Conservation (phyloP, 2,888 invertebrate species). For the Andrena dorsata region DNA sequence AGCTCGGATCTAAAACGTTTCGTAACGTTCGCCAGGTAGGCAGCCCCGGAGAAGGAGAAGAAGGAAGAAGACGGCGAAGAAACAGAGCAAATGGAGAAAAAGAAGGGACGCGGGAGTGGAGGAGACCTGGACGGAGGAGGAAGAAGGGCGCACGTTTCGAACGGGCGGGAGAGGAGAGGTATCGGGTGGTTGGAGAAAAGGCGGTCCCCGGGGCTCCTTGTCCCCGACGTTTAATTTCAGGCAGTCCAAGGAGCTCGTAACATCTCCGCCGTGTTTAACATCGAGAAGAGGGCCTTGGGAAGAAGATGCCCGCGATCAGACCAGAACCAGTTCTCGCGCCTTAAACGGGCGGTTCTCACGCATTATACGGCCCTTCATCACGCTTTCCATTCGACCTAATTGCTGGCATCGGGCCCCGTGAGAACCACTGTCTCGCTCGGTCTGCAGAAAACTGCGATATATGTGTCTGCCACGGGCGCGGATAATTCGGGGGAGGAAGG, state of each 20-base stretch:
- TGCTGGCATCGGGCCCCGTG: conserved; percentile 50
- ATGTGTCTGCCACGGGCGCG: too few species aligned
- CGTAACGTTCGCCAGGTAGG: conserved; percentile 70
- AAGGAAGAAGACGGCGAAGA: conserved; percentile 61
- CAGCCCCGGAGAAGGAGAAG: conserved; percentile 43
- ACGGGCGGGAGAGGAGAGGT: conserved; percentile 26
- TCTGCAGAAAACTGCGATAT: conserved; percentile 21
- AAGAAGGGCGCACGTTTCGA: conserved; percentile 31
- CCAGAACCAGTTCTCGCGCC: conserved; percentile 81
- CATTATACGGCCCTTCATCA: conserved; percentile 64
- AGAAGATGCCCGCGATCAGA: conserved; percentile 69
- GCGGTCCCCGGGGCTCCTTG: conserved; percentile 61
- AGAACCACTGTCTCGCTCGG: conserved; percentile 65
- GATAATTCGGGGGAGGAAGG: neutral
- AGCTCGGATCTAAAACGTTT: conserved; percentile 66
- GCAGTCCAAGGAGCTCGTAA: conserved; percentile 67
- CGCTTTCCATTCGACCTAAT: conserved; percentile 67
- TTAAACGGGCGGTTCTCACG: conserved; percentile 81
- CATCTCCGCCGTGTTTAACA: conserved; percentile 68
- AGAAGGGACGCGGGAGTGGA: conserved; percentile 38
- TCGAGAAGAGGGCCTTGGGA: conserved; percentile 67
- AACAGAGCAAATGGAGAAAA: conserved; percentile 59
- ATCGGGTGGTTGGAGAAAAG: conserved; percentile 52
- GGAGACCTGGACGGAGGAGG: neutral
- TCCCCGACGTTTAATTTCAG: conserved; percentile 73